Base-by-base conservation (phyloP, 2,888 invertebrate genomes). In the Drosophila parthenogenetica region DNA sequence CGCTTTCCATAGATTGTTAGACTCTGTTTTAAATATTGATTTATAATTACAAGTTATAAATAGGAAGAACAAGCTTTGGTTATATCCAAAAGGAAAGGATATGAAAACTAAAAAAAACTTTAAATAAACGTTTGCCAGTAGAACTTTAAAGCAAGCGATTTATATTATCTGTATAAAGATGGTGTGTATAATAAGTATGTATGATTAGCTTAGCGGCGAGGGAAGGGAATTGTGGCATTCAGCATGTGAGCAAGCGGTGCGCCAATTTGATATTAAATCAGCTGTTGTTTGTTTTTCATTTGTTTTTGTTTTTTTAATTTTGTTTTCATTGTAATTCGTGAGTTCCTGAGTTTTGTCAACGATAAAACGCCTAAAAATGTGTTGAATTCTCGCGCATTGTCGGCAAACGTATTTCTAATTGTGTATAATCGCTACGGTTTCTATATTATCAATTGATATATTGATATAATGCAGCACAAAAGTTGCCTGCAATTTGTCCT, bases 1-100 rank as follows among this genome's bases (percentile, higher is more conserved):
- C 37, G 35, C 32, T 17, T n/a, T 13, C 17, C 35, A 35, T 42
- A n/a, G 32, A 43, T 42, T 54, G 54, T 32, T 54, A 32, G 40
- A 54, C n/a, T 42, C 32, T 35, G 22, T 43, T 54, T 42, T 37
- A 39, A 25, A 14, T 8, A 22, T 57, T 46, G 29, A 46, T 46
- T 65, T 70, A 74, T 39, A 61, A 67, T 72, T 83, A 80, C 68
- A 29, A 62, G 48, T 73, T 71, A 69, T 13, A 75, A 65, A 73
- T 76, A 76, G 75, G 75, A 87, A 82, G 71, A 82, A 77, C 79
- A 86, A 86, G 85, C 85, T 86, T 86, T 86, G 85, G 85, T 87
- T 87, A 81, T 61, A 73, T 63, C 29, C 29, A 69, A 45, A 64
- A 10, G 29, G 32, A 29, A 13, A 35, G 32, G 40, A 49, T 40